phyloP scores from a whole-genome alignment of 2,888 invertebrate genomes.

The Xylophagus ater region DNA sequence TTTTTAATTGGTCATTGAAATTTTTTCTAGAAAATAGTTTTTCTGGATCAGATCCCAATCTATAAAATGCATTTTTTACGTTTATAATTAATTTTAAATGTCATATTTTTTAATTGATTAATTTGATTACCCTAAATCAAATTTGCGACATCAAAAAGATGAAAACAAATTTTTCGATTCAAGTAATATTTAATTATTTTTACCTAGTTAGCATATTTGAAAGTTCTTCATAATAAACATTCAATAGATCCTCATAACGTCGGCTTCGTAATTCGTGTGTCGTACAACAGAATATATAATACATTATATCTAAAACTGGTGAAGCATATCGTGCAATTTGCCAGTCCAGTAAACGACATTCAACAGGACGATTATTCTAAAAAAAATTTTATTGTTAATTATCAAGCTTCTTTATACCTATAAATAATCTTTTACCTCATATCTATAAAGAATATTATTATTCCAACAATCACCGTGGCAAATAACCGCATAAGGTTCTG shows the following conservation, averaged over 20 bases:
- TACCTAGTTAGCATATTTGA: too few relatives aligned
- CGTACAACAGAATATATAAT: constrained; percentile 30
- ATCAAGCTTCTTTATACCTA: background rate
- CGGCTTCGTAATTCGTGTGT: constrained; percentile 24
- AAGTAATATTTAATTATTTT: too few relatives aligned
- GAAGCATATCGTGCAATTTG: constrained; percentile 32
- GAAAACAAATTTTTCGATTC: too few relatives aligned
- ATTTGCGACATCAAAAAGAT: too few relatives aligned
- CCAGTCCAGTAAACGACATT: constrained; percentile 31
- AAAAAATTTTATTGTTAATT: constrained; percentile 3
- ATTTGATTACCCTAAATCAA: too few relatives aligned
- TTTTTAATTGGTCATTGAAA: constrained; percentile 25
- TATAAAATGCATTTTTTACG: constrained; percentile 13
- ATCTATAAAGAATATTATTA: constrained; percentile 32
- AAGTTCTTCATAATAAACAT: constrained; percentile 26
- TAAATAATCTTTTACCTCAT: constrained; percentile 13
- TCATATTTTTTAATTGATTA: too few relatives aligned
- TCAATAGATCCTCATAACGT: constrained; percentile 24
- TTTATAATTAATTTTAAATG: background rate
- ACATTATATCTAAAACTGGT: constrained; percentile 30
- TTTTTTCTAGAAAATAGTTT: constrained; percentile 24
- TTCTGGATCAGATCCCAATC: constrained; percentile 25
- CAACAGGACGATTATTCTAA: constrained; percentile 19
- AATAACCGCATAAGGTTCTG: constrained; percentile 32
- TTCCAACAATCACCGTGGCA: constrained; percentile 37